phyloP scores from a whole-genome alignment of 2,888 invertebrate species.

The Nasonovia ribisnigri region DNA sequence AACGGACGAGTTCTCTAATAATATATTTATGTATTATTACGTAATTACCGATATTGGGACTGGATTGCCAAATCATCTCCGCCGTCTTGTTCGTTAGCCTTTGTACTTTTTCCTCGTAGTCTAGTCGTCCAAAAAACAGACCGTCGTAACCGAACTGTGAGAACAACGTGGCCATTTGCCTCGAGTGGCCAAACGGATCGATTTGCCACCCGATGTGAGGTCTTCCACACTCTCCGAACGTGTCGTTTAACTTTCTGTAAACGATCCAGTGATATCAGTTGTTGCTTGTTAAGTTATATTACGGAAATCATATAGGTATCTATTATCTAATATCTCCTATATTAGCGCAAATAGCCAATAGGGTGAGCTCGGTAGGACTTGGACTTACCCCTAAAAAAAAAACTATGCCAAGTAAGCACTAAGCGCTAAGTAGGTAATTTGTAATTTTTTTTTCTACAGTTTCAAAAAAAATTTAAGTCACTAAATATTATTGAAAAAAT shows the following conservation, averaged over 20 bases:
- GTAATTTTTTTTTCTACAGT: not conserved
- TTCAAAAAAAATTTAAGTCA: not conserved
- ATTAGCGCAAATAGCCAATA: not conserved
- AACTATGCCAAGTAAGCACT: not conserved
- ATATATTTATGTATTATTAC: not conserved
- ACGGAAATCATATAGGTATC: not conserved
- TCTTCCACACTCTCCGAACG: conserved; percentile 80
- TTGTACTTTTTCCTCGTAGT: conserved; percentile 83
- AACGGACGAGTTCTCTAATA: not conserved
- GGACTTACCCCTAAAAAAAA: not conserved
- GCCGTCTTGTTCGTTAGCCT: conserved; percentile 76
- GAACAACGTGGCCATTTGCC: conserved; percentile 86
- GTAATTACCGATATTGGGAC: conserved; percentile 72
- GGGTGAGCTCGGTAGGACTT: not conserved
- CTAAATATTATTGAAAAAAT: not conserved
- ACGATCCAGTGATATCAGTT: not conserved
- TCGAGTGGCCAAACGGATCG: conserved; percentile 88
- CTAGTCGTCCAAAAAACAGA: conserved; percentile 86
- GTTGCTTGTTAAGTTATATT: not conserved
- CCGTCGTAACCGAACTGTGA: conserved; percentile 92
- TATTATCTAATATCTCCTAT: too few relatives aligned
- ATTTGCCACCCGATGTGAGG: conserved; percentile 86
- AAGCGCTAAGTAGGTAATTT: not conserved
- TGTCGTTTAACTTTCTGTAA: conserved; percentile 74
- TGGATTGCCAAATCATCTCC: conserved; percentile 89